Evolutionary conservation across 2,888 invertebrate genomes (phyloP).

Genomic region (Xanthia icteritia): DNA sequence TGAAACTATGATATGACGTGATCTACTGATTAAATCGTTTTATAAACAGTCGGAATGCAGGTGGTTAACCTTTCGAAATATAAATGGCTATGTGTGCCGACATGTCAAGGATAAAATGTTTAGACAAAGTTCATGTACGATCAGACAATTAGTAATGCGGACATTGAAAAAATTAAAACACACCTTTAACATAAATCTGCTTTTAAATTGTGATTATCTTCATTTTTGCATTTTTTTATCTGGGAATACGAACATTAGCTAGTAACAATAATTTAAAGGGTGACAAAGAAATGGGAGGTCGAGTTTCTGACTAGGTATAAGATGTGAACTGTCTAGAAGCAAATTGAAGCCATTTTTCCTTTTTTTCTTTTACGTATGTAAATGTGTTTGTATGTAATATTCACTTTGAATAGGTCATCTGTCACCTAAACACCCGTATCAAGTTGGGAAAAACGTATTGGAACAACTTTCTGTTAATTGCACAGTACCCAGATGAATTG

Average conservation of each 20-base stretch:
- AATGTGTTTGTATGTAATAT: no score
- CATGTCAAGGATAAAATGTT: constrained; percentile 68
- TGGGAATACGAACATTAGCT: neutral
- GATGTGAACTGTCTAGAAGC: neutral
- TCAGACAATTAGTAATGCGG: constrained; percentile 37
- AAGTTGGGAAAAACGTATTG: constrained; percentile 4
- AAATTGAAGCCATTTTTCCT: neutral
- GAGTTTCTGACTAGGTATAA: neutral
- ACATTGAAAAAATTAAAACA: constrained; percentile 29
- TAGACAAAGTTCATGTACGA: constrained; percentile 56
- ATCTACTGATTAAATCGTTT: constrained; percentile 39
- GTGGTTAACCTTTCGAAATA: constrained; percentile 65
- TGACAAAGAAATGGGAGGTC: neutral
- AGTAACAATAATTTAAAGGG: neutral
- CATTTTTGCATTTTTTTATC: neutral
- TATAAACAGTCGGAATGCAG: constrained; percentile 58
- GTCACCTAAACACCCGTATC: constrained; percentile 19
- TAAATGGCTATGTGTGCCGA: constrained; percentile 52
- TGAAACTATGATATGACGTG: constrained; percentile 28
- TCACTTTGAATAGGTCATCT: constrained; percentile 6
- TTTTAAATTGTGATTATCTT: constrained; percentile 10
- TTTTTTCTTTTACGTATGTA: no score
- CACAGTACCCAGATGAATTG: constrained; percentile 20
- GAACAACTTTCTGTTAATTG: constrained; percentile 51
- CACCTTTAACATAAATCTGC: neutral